Evolutionary conservation across 2,888 invertebrate species (phyloP), one percentile per base, ranked within the genome.

Genomic region (Norana najaformis): DNA sequence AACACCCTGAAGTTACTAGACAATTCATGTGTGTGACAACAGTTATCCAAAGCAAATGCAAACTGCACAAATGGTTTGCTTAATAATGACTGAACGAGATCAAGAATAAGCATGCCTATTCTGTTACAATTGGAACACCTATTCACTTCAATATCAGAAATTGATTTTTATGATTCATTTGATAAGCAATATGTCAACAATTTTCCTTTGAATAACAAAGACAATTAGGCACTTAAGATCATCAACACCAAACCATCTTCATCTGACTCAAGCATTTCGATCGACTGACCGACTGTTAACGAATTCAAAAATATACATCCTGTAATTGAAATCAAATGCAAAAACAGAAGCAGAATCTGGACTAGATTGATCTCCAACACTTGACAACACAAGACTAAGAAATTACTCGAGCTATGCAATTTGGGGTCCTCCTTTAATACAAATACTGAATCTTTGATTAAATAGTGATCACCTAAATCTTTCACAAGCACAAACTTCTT

Each of bases 101-200:
- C 69, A 69, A n/a, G 69, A n/a, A 69, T 8, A 69, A 69, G 69
- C 69, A 69, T 53, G 53, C 30, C 69, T 69, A 30, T n/a, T 69
- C 11, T 8, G n/a, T n/a, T 69, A 69, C 6, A 23, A 47, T 11
- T 23, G 23, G 69, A 69, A 69, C n/a, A 69, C 30, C 69, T 69
- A 53, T 4, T 30, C 30, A 69, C 69, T n/a, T 69, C 69, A 69
- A 69, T 69, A 69, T 69, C 69, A 69, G 69, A 30, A 69, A 69
- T 69, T 69, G 69, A 69, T 69, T 69, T 69, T 69, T 69, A 69
- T 69, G 69, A 69, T 69, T 69, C 69, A 69, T 69, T 69, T 69
- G 69, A 69, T n/a, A 69, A 69, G n/a, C n/a, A 69, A 23, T 69
- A 69, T n/a, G 69, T 69, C 69, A 69, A 8, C n/a, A 69, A 30